Evolutionary conservation across 1,140 invertebrate species (phyloP), one percentile per base, ranked within the genome.

Genomic region (Ylistrum balloti): DNA sequence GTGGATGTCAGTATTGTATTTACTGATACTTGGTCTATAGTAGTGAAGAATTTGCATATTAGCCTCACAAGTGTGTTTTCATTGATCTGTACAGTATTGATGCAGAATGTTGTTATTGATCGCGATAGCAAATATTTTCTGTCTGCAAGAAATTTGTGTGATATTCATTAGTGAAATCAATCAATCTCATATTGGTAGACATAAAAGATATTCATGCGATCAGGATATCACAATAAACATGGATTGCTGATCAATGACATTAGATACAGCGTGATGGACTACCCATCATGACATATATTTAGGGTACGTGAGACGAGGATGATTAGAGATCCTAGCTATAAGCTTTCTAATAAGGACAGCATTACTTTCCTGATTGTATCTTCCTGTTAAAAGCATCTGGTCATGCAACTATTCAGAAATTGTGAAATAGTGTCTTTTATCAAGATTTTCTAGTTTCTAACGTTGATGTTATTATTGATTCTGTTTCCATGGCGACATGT

Each of bases 351-450:
- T 74, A 74, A 74, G 28, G 56, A 74, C n/a, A 22, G 11, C 22
- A 74, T 28, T 74, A 74, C 28, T 74, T 74, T 74, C 56, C 22
- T 74, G 56, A 74, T 17, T 1, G n/a, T n/a, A 28, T n/a, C 22
- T 74, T 74, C n/a, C 5, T 5, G n/a, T 74, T 74, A n/a, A 74
- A 74, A 74, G 56, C 56, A 28, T n/a, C 35, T n/a, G 56, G 28
- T 74, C 56, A 74, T 74, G 56, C 56, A 28, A 74, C 56, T 74
- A n/a, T n/a, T 74, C 22, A n/a, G 56, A 74, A 74, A 74, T 74
- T 74, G 22, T 11, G 22, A n/a, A 74, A 48, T 48, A 17, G 56
- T 74, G 1, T 74, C 56, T 28, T 28, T 74, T 74, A 74, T n/a
- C 56, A 74, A 28, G 56, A 28, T 74, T 74, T 74, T 74, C 56